Base-by-base conservation (phyloP, 2,888 invertebrate genomes). In the Rhyacophila evoluta region DNA sequence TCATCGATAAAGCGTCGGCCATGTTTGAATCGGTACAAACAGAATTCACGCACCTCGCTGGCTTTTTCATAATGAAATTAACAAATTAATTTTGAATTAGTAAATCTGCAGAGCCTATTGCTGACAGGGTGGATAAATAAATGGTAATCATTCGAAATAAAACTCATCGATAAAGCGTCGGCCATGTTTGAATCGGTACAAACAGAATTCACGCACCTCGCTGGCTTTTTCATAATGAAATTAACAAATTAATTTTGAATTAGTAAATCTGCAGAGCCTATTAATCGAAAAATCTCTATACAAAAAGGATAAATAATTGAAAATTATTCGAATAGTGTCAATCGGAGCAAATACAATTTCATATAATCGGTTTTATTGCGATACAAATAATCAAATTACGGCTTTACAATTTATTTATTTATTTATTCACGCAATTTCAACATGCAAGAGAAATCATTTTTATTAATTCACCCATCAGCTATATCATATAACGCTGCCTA, bases 11-110 rank as follows among this genome's bases (percentile, higher is more conserved):
- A 55, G 0, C 55, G 19, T 10, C 55, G 19, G 55, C 55, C 55
- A 55, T 55, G 19, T 55, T 55, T 15, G 19, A 55, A 19, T 19
- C 5, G 55, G 55, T 19, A 55, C 55, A 55, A 55, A 25, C 25
- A 55, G 19, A 55, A 55, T 55, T 55, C n/a, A 55, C 55, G 55
- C 55, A 55, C 55, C 55, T 55, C 55, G 55, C 55, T 55, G 55
- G 55, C 15, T 19, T 19, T 19, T 55, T 19, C 25, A 55, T 55
- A 55, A 55, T 55, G 15, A 55, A 55, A 55, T 55, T 55, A 55
- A 55, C 25, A 19, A 55, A 55, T 55, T 55, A 55, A 55, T 55
- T 55, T 55, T 6, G 55, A 55, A 55, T 55, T 55, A 8, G 55
- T 55, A 55, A 55, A 55, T 55, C 55, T 25, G 55, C 10, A 25